Conservation (phyloP, 2,113 vertebrate genomes). For the Cynopterus brachyotis region DNA sequence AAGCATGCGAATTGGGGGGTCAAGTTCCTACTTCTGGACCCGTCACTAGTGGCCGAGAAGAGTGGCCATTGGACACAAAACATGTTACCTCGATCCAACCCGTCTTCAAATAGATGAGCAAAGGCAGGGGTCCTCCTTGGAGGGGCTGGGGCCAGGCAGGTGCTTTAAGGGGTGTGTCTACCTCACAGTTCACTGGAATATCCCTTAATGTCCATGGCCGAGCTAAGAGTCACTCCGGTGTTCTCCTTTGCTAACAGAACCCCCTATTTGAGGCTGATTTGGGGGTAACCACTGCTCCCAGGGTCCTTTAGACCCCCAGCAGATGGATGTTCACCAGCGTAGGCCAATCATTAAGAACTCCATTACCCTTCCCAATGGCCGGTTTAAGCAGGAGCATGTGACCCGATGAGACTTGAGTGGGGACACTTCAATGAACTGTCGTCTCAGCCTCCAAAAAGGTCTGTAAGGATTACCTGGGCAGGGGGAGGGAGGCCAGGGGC, state of each 20-base stretch:
- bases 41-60: neutral
- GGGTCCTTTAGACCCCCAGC: neutral
- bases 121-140: neutral
- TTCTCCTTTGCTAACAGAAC: neutral
- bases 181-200: accelerated
- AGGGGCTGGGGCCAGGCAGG: neutral
- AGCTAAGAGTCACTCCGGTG: neutral
- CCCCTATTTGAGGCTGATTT: neutral
- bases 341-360: neutral
- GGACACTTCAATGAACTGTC: accelerated
- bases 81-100: too few species aligned
- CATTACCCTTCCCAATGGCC: neutral
- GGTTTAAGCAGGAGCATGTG: too few species aligned
- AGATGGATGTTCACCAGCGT: accelerated
- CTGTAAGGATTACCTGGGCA: neutral
- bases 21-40: neutral
- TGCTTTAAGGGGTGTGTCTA: accelerated
- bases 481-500: too few species aligned
- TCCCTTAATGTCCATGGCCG: accelerated
- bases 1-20: neutral
- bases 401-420: accelerated
- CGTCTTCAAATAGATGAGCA: neutral
- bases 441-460: neutral
- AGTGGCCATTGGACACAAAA: neutral
- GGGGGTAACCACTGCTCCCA: neutral